Evolutionary conservation across 2,797 vertebrate genomes (phyloP).

Genomic region (Acestrorhynchus altus): DNA sequence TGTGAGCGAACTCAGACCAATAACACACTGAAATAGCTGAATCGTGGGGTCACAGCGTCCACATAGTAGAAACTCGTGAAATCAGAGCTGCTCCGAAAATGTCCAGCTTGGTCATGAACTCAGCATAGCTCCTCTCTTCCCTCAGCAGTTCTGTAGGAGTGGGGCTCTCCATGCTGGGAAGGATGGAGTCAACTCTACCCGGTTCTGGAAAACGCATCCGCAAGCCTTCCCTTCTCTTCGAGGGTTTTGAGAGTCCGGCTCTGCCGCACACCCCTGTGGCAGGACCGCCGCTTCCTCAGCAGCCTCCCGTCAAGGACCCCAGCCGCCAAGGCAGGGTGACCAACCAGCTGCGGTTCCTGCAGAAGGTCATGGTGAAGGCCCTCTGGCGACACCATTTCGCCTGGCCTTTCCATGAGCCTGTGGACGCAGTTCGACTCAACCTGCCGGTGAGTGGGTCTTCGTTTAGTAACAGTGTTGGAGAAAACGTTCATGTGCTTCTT

Average conservation of each 20-base stretch:
- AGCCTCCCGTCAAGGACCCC: conserved; percentile 85
- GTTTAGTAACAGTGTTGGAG: background rate
- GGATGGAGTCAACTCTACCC: conserved; percentile 73
- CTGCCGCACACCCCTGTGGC: conserved; percentile 77
- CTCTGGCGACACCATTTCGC: conserved; percentile 95
- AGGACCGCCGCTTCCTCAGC: conserved; percentile 64
- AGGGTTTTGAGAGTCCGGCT: conserved; percentile 93
- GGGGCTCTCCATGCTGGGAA: conserved; percentile 73
- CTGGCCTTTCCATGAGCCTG: conserved; percentile 93
- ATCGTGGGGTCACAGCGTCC: too few relatives aligned
- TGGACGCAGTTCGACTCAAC: conserved; percentile 87
- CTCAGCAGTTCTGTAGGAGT: conserved; percentile 72
- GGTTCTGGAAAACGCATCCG: conserved; percentile 91
- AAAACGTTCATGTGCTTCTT: too few relatives aligned
- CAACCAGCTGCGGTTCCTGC: conserved; percentile 93
- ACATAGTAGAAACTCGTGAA: too few relatives aligned
- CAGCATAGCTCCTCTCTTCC: background rate
- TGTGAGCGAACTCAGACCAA: too few relatives aligned
- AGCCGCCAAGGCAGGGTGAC: conserved; percentile 85
- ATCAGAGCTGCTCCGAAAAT: too few relatives aligned
- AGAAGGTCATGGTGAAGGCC: conserved; percentile 89
- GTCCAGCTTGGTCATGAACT: background rate
- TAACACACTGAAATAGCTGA: too few relatives aligned
- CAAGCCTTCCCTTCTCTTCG: conserved; percentile 92
- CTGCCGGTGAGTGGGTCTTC: conserved; percentile 81